Evolutionary conservation across 1,140 invertebrate genomes (phyloP).

Genomic region (Leptopilina boulardi): DNA sequence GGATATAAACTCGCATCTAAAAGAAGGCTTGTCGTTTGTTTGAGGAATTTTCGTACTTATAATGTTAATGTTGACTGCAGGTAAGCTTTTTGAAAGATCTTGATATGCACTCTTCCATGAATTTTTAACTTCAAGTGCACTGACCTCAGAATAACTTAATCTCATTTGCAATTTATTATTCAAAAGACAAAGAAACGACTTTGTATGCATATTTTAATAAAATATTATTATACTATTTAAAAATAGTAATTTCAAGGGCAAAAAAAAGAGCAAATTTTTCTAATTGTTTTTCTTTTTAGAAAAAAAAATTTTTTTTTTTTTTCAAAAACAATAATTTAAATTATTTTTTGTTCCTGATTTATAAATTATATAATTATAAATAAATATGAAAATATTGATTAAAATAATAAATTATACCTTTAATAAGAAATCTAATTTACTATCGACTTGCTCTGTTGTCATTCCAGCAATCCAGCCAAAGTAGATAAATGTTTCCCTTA

Average conservation of each 20-base stretch:
- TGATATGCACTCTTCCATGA: conserved; percentile 22
- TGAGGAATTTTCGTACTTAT: conserved; percentile 6
- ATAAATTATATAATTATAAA: no score
- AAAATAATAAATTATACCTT: conserved; percentile 75
- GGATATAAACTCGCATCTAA: not conserved
- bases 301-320: no score
- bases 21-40: conserved; percentile 1
- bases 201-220: no score
- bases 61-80: conserved; percentile 11
- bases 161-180: not conserved
- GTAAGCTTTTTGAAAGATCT: not conserved
- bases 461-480: conserved; percentile 94
- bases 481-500: conserved; percentile 92
- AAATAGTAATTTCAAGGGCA: no score
- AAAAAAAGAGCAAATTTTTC: no score
- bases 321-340: no score
- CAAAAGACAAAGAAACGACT: not conserved
- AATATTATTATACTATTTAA: no score
- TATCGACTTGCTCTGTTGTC: conserved; percentile 83
- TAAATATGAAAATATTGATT: no score
- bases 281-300: no score
- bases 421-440: conserved; percentile 88
- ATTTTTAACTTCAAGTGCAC: not conserved
- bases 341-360: no score
- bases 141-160: not conserved